These are phyloP conservation scores for Hyles vespertilio DNA, from an alignment of 1,140 invertebrate species.

Conservation along the genomic window DNA sequence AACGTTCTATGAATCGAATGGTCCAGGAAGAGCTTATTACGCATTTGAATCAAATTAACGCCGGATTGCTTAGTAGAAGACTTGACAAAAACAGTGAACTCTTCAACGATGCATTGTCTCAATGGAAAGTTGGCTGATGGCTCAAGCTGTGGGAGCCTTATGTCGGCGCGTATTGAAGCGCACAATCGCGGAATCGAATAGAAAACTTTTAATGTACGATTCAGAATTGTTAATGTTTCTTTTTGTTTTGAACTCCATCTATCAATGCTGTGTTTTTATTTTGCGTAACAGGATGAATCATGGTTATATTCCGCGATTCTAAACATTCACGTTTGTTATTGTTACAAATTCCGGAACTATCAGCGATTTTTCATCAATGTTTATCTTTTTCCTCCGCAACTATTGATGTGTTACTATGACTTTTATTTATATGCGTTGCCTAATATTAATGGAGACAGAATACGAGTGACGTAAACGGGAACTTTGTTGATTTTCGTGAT, in stretches of 20 bases:
- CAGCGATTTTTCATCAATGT: conserved; percentile 25
- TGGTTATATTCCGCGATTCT: too few species aligned
- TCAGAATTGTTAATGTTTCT: too few species aligned
- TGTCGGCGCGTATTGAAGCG: conserved; percentile 21
- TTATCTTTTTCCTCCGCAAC: conserved; percentile 6
- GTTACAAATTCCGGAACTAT: conserved; percentile 29
- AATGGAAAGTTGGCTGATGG: conserved; percentile 44
- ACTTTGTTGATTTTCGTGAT: too few species aligned
- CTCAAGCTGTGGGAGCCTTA: conserved; percentile 39
- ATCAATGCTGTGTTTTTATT: too few species aligned
- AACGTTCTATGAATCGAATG: conserved; percentile 24
- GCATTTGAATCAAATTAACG: conserved; percentile 45
- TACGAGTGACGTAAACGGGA: too few species aligned
- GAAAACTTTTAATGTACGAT: conserved; percentile 26
- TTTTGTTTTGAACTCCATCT: too few species aligned
- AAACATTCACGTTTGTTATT: too few species aligned
- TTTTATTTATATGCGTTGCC: too few species aligned
- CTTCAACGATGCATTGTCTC: conserved; percentile 58
- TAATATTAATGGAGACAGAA: too few species aligned
- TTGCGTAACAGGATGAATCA: too few species aligned
- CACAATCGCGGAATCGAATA: conserved; percentile 9
- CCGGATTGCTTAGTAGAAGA: conserved; percentile 31
- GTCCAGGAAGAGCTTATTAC: conserved; percentile 46
- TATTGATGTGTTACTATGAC: too few species aligned
- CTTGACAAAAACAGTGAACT: conserved; percentile 71